A percentile compares a stretch with the other conserved stretches of the same genome.
Conservation (phyloP, 2,888 invertebrate species). For the Cosmia trapezina region DNA sequence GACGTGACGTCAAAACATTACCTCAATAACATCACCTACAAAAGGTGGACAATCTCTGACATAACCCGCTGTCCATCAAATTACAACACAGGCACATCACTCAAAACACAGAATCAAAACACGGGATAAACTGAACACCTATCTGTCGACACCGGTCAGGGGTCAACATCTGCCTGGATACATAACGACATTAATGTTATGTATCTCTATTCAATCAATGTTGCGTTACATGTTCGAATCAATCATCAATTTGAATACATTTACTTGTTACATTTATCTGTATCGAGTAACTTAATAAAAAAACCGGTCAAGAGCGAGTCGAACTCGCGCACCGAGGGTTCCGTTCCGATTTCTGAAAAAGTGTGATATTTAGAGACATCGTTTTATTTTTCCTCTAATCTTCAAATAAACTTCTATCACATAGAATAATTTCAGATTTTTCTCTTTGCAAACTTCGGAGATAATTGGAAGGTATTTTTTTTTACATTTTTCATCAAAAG, state of each 20-base stretch:
- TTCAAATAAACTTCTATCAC: no score
- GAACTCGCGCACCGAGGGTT: no score
- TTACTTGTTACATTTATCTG: slow-evolving; percentile 72
- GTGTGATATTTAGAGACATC: no score
- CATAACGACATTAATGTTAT: slow-evolving; percentile 85
- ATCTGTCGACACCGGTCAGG: slow-evolving; percentile 83
- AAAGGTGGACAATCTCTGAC: slow-evolving; percentile 64
- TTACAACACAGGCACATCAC: slow-evolving; percentile 64
- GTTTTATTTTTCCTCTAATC: no score
- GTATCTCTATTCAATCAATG: slow-evolving; percentile 89
- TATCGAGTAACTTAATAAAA: slow-evolving; percentile 78
- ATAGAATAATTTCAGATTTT: no score
- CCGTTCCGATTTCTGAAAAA: no score
- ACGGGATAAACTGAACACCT: slow-evolving; percentile 68
- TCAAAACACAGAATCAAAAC: slow-evolving; percentile 65
- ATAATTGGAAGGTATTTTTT: no score
- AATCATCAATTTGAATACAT: slow-evolving; percentile 90
- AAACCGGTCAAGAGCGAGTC: no score
- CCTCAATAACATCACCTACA: slow-evolving; percentile 34
- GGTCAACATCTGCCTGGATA: slow-evolving; percentile 81
- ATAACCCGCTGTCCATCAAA: slow-evolving; percentile 61
- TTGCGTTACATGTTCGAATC: slow-evolving; percentile 85
- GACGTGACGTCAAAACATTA: slow-evolving; percentile 41
- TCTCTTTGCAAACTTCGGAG: no score
- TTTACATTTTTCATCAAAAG: no score